phyloP scores from a whole-genome alignment of 2,113 vertebrate species.

The Galbula dea region DNA sequence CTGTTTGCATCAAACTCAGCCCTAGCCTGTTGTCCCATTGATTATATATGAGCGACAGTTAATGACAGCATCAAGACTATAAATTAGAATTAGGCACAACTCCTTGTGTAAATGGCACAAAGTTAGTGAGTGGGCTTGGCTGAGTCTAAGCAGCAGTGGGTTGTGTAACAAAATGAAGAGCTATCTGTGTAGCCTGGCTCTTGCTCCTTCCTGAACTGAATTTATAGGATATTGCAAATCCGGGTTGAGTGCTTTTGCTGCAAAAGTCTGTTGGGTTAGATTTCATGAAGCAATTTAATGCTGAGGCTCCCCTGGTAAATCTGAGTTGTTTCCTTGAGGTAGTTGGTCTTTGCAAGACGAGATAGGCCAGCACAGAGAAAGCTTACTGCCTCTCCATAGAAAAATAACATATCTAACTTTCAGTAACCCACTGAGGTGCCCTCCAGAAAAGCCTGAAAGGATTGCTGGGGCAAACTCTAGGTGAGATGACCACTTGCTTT shows the following conservation, averaged over 20 bases:
- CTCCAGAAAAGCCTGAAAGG: neutral
- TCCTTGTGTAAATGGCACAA: neutral
- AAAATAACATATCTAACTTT: neutral
- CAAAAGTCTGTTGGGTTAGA: neutral
- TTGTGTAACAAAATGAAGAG: neutral
- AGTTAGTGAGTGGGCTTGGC: neutral
- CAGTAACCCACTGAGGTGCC: neutral
- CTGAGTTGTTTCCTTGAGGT: neutral
- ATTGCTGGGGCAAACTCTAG: neutral
- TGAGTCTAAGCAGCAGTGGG: neutral
- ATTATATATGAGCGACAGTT: neutral
- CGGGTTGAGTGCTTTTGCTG: neutral
- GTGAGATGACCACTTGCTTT: neutral
- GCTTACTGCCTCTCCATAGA: neutral
- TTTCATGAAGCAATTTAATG: no score
- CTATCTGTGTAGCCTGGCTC: neutral
- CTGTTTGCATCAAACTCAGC: neutral
- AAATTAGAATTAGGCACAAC: neutral
- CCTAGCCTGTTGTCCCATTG: neutral
- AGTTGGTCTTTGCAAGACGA: neutral
- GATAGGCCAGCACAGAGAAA: neutral
- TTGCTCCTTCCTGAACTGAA: neutral
- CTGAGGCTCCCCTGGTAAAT: neutral
- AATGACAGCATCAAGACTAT: neutral
- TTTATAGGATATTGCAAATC: neutral